Percentiles rank a stretch among this genome's conserved stretches.
Conservation (phyloP, 1,140 invertebrate species). For the Drosophila insularis region DNA sequence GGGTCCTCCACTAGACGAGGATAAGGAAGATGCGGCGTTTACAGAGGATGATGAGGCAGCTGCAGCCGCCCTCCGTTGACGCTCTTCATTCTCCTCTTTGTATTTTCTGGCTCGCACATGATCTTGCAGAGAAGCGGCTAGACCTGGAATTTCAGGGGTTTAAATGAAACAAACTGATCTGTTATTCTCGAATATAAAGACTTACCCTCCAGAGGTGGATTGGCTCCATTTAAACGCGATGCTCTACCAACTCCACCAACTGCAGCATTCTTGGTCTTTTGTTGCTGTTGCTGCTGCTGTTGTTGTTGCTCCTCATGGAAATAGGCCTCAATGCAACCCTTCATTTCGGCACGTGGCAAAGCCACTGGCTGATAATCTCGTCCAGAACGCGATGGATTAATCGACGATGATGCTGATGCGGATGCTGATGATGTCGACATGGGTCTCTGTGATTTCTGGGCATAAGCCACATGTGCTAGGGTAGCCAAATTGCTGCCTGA, state of each 20-base stretch:
- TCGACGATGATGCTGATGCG: background rate
- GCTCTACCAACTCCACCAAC: conserved; percentile 39
- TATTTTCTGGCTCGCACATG: conserved; percentile 88
- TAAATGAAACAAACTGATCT: background rate
- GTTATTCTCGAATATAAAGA: background rate
- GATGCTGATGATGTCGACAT: conserved; percentile 26
- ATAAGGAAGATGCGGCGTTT: conserved; percentile 14
- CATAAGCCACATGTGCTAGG: conserved; percentile 84
- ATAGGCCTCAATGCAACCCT: conserved; percentile 88
- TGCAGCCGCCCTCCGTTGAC: conserved; percentile 64
- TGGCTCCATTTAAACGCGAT: conserved; percentile 70
- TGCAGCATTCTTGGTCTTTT: conserved; percentile 36
- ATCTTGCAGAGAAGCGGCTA: conserved; percentile 92
- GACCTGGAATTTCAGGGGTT: conserved; percentile 82
- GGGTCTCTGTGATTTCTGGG: conserved; percentile 58
- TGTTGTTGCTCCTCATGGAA: conserved; percentile 85
- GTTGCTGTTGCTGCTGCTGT: conserved; percentile 48
- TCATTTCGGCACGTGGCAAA: conserved; percentile 88
- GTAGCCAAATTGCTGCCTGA: conserved; percentile 86
- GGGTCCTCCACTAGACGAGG: conserved; percentile 4
- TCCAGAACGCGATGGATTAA: conserved; percentile 37
- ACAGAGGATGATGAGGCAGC: conserved; percentile 33
- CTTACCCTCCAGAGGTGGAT: conserved; percentile 81
- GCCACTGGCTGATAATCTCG: conserved; percentile 83
- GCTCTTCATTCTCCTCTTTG: conserved; percentile 84